phyloP scores from a whole-genome alignment of 2,113 vertebrate genomes.

The Pyrgilauda ruficollis region DNA sequence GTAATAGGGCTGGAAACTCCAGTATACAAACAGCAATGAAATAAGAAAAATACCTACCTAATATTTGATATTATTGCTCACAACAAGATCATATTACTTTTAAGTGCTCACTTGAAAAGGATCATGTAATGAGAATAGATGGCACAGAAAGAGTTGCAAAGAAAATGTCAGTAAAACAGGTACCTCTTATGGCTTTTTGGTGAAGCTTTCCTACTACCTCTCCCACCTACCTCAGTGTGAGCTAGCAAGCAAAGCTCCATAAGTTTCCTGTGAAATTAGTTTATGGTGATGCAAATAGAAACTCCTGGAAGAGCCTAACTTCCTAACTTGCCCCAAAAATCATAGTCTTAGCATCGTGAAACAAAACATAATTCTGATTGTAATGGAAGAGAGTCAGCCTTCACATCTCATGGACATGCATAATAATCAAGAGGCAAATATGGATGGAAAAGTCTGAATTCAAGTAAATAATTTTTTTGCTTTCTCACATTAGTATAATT shows the following conservation, averaged over 20 bases:
- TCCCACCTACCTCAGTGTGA: not conserved
- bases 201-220: not conserved
- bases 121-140: not conserved
- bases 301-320: not conserved
- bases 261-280: not conserved
- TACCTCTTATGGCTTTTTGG: not conserved
- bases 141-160: not conserved
- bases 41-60: not conserved
- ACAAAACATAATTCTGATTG: accelerated
- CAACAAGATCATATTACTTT: not conserved
- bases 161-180: not conserved
- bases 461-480: not conserved
- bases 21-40: not conserved
- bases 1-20: not conserved
- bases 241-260: not conserved
- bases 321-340: not conserved
- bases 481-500: not conserved
- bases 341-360: not conserved
- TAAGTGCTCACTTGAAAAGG: not conserved
- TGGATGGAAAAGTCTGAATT: not conserved
- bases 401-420: not conserved
- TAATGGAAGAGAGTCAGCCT: not conserved
- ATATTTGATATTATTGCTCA: not conserved
- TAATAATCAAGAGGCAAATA: not conserved
- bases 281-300: not conserved